Evolutionary conservation across 2,888 invertebrate genomes (phyloP).

Genomic region (Lacanobia wlatinum): DNA sequence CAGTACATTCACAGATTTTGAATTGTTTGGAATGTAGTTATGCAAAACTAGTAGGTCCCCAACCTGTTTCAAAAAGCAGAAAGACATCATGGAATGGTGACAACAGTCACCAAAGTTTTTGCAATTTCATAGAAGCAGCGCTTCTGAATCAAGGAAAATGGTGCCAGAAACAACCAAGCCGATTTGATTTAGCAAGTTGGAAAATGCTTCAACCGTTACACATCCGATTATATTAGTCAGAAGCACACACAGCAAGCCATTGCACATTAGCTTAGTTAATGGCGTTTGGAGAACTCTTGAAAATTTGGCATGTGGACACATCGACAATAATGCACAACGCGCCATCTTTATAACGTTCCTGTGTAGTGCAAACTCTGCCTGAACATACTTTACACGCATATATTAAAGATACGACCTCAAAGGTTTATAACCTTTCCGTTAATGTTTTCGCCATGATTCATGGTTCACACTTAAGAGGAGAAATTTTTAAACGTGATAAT

Average conservation of each 20-base stretch:
- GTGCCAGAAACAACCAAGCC: neutral
- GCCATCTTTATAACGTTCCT: conserved; percentile 15
- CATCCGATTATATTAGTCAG: neutral
- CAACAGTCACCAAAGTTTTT: neutral
- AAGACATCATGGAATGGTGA: neutral
- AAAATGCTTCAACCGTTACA: neutral
- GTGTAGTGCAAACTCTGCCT: conserved; percentile 4
- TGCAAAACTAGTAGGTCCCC: neutral
- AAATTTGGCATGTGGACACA: neutral
- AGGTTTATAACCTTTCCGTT: conserved; percentile 36
- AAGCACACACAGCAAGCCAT: neutral
- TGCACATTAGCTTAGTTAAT: neutral
- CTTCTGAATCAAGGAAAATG: neutral
- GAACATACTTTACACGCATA: conserved; percentile 9
- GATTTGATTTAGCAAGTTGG: neutral
- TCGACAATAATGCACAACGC: neutral
- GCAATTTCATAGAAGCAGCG: no score
- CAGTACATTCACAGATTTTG: neutral
- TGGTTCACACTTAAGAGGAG: conserved; percentile 46
- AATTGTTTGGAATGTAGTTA: conserved; percentile 14
- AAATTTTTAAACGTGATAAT: conserved; percentile 47
- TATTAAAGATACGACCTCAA: conserved; percentile 11
- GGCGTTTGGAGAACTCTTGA: neutral
- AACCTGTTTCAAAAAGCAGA: neutral
- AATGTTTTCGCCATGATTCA: conserved; percentile 57